A percentile compares a stretch with the other conserved stretches of the same genome.
Evolutionary conservation across 2,797 vertebrate species (phyloP).

Genomic region (Tamandua tetradactyla): DNA sequence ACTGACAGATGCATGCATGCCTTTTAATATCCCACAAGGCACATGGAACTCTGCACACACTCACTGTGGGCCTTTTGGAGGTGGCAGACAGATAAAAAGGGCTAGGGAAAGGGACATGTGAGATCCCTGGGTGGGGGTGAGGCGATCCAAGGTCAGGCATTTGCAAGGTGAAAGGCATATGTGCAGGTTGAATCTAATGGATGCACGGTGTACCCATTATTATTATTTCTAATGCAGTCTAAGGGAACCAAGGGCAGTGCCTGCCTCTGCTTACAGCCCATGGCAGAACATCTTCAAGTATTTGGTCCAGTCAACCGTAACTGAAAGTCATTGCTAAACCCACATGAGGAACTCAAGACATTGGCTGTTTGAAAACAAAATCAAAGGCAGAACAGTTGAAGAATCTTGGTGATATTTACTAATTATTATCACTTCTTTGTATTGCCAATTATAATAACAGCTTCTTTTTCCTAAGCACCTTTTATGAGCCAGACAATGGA

Average conservation of each 20-base stretch:
- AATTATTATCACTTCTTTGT: not conserved
- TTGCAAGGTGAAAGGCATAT: not conserved
- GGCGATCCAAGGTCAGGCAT: not conserved
- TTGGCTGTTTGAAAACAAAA: not conserved
- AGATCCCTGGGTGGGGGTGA: not conserved
- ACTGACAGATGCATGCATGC: not conserved
- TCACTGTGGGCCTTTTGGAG: not conserved
- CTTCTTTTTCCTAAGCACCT: not conserved
- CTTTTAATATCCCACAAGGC: not conserved
- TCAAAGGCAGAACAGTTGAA: not conserved
- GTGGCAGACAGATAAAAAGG: not conserved
- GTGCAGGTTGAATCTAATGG: not conserved
- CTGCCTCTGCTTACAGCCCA: not conserved
- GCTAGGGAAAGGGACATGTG: not conserved
- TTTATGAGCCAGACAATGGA: not conserved
- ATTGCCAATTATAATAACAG: not conserved
- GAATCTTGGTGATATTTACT: not conserved
- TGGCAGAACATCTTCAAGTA: not conserved
- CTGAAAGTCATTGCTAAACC: not conserved
- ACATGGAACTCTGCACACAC: not conserved
- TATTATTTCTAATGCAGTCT: not conserved
- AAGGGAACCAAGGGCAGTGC: not conserved
- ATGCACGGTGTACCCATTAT: too few relatives aligned
- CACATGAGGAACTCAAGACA: not conserved
- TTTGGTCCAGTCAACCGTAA: too few relatives aligned